These are phyloP conservation scores for Melanostoma mellinum DNA, from an alignment of 2,888 invertebrate genomes.

Conservation along the genomic window DNA sequence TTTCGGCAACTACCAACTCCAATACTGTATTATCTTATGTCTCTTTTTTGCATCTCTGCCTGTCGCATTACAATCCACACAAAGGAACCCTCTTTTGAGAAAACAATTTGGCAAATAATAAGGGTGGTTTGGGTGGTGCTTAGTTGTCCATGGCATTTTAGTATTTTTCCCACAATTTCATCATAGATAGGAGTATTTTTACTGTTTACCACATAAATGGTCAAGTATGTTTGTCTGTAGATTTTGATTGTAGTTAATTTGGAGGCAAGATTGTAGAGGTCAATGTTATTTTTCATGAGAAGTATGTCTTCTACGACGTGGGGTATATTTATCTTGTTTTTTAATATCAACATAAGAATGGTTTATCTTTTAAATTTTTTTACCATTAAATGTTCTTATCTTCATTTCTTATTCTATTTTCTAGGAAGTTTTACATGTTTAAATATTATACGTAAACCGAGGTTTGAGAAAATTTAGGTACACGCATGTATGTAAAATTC, in stretches of 20 bases:
- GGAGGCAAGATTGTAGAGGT: constrained; percentile 54
- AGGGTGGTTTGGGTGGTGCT: constrained; percentile 57
- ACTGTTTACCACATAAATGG: constrained; percentile 65
- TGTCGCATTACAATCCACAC: constrained; percentile 50
- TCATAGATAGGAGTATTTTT: constrained; percentile 56
- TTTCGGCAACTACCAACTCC: constrained; percentile 64
- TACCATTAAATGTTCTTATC: constrained; percentile 22
- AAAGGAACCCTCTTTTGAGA: constrained; percentile 64
- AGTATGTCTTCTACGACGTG: constrained; percentile 3
- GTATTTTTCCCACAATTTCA: constrained; percentile 57
- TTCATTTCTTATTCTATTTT: constrained; percentile 1
- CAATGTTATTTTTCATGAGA: constrained; percentile 41
- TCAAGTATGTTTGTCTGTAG: constrained; percentile 59
- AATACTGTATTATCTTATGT: constrained; percentile 66
- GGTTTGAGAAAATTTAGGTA: too few relatives aligned
- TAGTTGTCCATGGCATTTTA: constrained; percentile 60
- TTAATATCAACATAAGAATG: constrained; percentile 28
- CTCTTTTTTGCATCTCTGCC: constrained; percentile 57
- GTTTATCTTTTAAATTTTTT: constrained; percentile 35
- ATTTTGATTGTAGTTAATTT: constrained; percentile 64
- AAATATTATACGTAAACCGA: neutral
- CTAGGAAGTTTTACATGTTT: constrained; percentile 21
- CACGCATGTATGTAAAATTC: too few relatives aligned
- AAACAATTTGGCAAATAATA: constrained; percentile 67
- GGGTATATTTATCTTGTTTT: constrained; percentile 25